These are phyloP conservation scores for Schizopygopsis malacanthus DNA, from an alignment of 2,797 vertebrate genomes.

Conservation along the genomic window DNA sequence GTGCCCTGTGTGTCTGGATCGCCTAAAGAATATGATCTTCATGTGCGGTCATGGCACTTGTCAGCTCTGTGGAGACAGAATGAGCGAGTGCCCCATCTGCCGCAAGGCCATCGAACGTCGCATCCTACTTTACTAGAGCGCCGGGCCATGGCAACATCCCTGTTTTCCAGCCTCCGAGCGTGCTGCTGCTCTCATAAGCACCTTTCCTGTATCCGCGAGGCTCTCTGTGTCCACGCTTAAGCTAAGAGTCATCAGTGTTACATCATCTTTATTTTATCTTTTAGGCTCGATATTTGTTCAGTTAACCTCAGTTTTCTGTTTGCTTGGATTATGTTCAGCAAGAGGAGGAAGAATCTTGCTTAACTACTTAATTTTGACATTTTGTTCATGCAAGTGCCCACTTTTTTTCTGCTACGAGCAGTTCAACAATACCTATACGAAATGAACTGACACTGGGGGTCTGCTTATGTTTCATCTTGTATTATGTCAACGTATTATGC, in stretches of 20 bases:
- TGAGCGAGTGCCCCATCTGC: constrained; percentile 99
- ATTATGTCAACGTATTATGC: constrained; percentile 34
- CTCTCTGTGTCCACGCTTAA: constrained; percentile 35
- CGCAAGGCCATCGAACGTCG: constrained; percentile 98
- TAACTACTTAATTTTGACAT: constrained; percentile 1
- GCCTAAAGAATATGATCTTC: constrained; percentile 99
- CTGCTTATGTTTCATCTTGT: constrained; percentile 15
- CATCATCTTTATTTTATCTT: neutral
- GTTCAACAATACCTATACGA: neutral
- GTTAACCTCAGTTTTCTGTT: constrained; percentile 19
- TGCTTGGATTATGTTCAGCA: constrained; percentile 19
- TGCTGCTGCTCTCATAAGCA: constrained; percentile 17
- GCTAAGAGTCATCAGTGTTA: constrained; percentile 57
- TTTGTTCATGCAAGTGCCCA: constrained; percentile 21
- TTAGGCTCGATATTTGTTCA: neutral
- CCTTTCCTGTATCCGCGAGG: constrained; percentile 26
- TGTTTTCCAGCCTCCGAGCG: constrained; percentile 45
- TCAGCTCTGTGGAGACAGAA: constrained; percentile 97
- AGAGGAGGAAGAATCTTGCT: neutral
- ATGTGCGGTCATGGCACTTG: constrained; percentile 98
- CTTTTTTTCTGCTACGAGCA: neutral
- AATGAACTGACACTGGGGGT: constrained; percentile 17
- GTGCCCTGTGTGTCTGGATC: constrained; percentile 98
- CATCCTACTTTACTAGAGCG: constrained; percentile 92
- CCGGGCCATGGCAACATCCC: constrained; percentile 8